Evolutionary conservation across 2,797 vertebrate genomes (phyloP), one percentile per base, ranked within the genome.

Genomic region (Buphagus erythrorhynchus): DNA sequence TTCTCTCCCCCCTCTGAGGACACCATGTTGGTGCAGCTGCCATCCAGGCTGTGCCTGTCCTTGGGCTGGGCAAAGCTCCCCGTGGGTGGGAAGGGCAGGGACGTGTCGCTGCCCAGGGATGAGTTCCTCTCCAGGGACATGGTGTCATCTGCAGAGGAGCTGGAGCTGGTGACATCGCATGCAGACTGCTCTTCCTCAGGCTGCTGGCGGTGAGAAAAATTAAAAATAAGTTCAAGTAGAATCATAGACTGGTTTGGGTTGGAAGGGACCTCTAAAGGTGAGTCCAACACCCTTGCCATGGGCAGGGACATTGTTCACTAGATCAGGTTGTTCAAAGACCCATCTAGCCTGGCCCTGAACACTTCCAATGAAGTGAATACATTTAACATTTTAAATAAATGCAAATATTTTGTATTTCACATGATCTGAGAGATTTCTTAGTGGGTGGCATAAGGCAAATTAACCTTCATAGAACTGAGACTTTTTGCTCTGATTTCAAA

Each of bases 81-180:
- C 1, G n/a, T 6, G 1, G 83, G 98, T 4, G 98, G 93, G 86
- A 98, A 97, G 67, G 98, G 94, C 40, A 98, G 97, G 77, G 98
- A 98, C 1, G 97, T 96, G 63, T 98, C 97, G 13, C 98, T 98
- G 72, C 98, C 97, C 24, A 97, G 97, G 58, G 98, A 98, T 7
- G 98, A 98, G 81, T 97, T 98, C 71, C 96, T 98, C 68, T 98
- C 98, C 94, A 98, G 81, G 43, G 98, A 98, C 40, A 97, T 40
- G 4, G 98, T 98, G 78, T 99, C 99, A 74, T 99, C 99, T 0
- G 98, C 98, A 57, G 99, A 99, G 62, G 99, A 99, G 82, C 98
- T 97, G 82, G 97, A 98, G 59, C 98, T 98, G 14, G 96, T 96
- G 62, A 93, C 57, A 36, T 98, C 98, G 4, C 97, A 98, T 2